Base-by-base conservation (phyloP, 92 coral and sea anemone genomes). In the Epizoanthus ramosus region DNA sequence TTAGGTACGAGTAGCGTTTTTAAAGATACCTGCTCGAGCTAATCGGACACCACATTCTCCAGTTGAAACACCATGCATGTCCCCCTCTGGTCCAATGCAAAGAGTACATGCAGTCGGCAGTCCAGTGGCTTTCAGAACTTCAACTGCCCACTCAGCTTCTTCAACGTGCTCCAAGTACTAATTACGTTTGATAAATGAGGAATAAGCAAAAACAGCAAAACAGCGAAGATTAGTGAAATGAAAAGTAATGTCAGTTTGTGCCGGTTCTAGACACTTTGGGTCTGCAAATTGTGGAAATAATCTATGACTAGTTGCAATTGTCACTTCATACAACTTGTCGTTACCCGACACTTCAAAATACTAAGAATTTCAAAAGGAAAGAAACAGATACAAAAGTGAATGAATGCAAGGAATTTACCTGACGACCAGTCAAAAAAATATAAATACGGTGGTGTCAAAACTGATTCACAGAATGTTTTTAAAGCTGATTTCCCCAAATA, bases 121-220 rank as follows among this genome's bases (percentile, higher is more conserved):
- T 58, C 98, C 99, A 63, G 91, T 94, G 52, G 87, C 97, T 87
- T 97, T 97, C 75, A 94, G 83, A 45, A 92, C 88, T 86, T 94
- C 98, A 74, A 97, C 94, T 57, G 99, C 99, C 99, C 99, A 97
- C 74, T 85, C 99, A 43, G 99, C 99, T 88, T 97, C 99, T 79
- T 97, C 99, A 73, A 97, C 99, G 87, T 97, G 98, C 84, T 97
- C 99, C 88, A 80, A 97, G 85, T 92, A 94, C 99, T 97, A 86
- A 87, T 53, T 54, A 37, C 63, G 74, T 59, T 63, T 57, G 41
- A 69, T 37, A 60, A 71, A 47, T 12, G 54, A 47, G 54, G 54
- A 47, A 47, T 12, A 47, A 47, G n/a, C n/a, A n/a, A n/a, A n/a
- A n/a, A n/a, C 0, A 72, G 18, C 19, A 43, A 25, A 23, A 9